Base-by-base conservation (phyloP, 2,888 invertebrate genomes). In the Hypena proboscidalis region DNA sequence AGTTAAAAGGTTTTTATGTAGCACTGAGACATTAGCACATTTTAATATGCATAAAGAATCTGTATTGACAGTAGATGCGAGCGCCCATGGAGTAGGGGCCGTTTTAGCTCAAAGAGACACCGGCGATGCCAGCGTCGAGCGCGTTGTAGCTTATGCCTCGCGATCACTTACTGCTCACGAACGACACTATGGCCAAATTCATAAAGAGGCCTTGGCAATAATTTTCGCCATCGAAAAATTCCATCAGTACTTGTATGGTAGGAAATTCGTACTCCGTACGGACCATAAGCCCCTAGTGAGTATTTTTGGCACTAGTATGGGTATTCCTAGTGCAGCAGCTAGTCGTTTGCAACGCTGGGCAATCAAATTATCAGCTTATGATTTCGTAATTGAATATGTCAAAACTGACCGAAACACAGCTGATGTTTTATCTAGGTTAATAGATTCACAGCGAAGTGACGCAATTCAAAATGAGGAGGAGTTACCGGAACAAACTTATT, bases 301-400 rank as follows among this genome's bases (percentile, higher is more conserved):
- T 19, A 43, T 46, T 15, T 46, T 46, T 19, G 43, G 43, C 0
- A 15, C 31, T 1, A 30, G 35, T 6, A 5, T 6, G 5, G 45
- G 45, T 2, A 30, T 48, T 14, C 48, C 42, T 3, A 33, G 15
- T 1, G 39, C 33, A 27, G 32, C 39, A 3, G 45, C 53, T 2
- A 45, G 40, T 17, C 20, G 49, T 4, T 11, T 53, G 6, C 53
- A 53, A 11, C 20, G 53, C 1, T 53, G 48, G 42, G 53, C 53
- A 3, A 5, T 53, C n/a, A n/a, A n/a, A n/a, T 22, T 22, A 8
- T 22, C 22, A 3, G 22, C 22, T 4, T 11, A 19, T 2, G 14
- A 19, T 20, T 32, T 20, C 9, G 20, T 10, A 4, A 32, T 32
- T 21, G 32, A 32, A 21, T 32, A 32, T 10, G 21, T 32, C 4